phyloP scores from a whole-genome alignment of 2,113 vertebrate species.

The Ictalurus furcatus region DNA sequence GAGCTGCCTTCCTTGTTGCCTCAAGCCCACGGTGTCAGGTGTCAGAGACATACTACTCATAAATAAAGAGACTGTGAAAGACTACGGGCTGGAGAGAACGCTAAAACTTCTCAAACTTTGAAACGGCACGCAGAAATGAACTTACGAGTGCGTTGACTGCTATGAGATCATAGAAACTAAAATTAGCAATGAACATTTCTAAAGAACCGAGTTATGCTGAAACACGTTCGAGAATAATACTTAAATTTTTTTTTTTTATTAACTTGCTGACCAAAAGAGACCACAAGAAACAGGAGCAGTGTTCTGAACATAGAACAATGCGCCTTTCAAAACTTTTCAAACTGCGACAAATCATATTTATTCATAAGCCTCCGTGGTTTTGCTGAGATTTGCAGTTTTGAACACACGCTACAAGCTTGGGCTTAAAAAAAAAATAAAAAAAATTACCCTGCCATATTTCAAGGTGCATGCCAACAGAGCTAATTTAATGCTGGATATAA shows the following conservation, averaged over 20 bases:
- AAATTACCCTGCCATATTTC: slow-evolving; percentile 25
- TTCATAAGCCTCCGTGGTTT: slow-evolving; percentile 24
- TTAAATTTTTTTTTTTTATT: background rate
- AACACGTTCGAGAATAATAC: background rate
- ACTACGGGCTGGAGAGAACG: background rate
- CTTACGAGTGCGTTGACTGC: background rate
- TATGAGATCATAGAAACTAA: background rate
- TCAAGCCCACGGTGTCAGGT: slow-evolving; percentile 60
- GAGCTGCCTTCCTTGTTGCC: slow-evolving; percentile 42
- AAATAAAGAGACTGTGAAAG: slow-evolving; percentile 28
- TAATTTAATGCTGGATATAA: slow-evolving; percentile 46
- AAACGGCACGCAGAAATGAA: background rate
- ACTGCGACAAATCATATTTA: slow-evolving; percentile 24
- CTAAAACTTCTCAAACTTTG: background rate
- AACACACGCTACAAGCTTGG: slow-evolving; percentile 9
- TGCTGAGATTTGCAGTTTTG: slow-evolving; percentile 42
- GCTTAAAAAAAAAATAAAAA: slow-evolving; percentile 38
- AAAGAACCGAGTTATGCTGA: background rate
- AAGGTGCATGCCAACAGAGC: slow-evolving; percentile 48
- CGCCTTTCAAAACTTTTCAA: slow-evolving; percentile 22
- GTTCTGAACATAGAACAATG: slow-evolving; percentile 17
- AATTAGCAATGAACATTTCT: background rate
- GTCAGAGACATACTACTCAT: slow-evolving; percentile 40
- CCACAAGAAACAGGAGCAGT: slow-evolving; percentile 11
- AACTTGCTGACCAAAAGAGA: background rate